These are phyloP conservation scores for Scarus forsteni DNA, from an alignment of 2,797 vertebrate genomes.

Conservation along the genomic window DNA sequence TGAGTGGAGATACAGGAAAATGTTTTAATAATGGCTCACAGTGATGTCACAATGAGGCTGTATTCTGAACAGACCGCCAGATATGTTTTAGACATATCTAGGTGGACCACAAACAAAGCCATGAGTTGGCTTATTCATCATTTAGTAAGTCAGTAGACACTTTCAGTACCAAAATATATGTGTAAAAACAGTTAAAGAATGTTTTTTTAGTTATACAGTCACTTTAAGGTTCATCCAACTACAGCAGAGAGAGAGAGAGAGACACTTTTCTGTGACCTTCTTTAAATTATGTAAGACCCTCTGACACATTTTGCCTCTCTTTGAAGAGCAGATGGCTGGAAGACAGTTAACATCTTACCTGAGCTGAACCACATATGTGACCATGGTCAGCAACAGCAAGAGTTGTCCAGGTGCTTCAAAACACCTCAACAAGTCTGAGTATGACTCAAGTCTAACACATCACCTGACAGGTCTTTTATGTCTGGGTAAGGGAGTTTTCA, in stretches of 20 bases:
- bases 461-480: neutral
- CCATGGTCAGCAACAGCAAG: constrained; percentile 38
- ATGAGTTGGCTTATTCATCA: too few relatives aligned
- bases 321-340: constrained; percentile 21
- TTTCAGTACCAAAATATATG: too few relatives aligned
- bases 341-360: constrained; percentile 30
- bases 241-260: neutral
- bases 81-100: too few relatives aligned
- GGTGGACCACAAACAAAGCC: too few relatives aligned
- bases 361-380: constrained; percentile 49
- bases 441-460: constrained; percentile 21
- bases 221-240: constrained; percentile 2
- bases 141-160: too few relatives aligned
- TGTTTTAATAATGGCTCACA: too few relatives aligned
- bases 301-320: neutral
- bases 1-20: too few relatives aligned
- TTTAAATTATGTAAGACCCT: constrained; percentile 5
- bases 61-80: too few relatives aligned
- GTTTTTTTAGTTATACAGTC: too few relatives aligned
- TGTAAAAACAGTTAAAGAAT: too few relatives aligned
- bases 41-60: too few relatives aligned
- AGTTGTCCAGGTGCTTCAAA: constrained; percentile 20
- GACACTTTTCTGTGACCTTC: constrained; percentile 19
- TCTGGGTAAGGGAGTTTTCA: constrained; percentile 20
- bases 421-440: constrained; percentile 16